Evolutionary conservation across 1,140 invertebrate genomes (phyloP), one percentile per base, ranked within the genome.

Genomic region (Drosophila triauraria): DNA sequence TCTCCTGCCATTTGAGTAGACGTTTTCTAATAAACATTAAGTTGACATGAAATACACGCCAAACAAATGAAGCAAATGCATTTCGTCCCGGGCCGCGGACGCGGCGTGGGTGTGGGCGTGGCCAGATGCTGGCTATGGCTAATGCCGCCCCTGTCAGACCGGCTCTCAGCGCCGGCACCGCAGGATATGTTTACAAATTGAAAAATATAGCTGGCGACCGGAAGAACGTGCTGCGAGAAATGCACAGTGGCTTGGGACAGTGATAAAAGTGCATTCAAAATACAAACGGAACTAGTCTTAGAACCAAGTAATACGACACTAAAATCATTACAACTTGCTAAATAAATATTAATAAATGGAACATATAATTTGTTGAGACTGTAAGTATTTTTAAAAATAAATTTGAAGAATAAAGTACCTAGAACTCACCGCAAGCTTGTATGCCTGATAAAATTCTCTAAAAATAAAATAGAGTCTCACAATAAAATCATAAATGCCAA

Each of bases 151-250:
- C 43, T 64, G 75, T 67, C 54, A 46, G 74, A 57, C 58, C 44
- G 59, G 59, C 69, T 88, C 83, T 80, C 77, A 80, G 46, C 64
- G 64, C 60, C 81, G 69, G 63, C 83, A 88, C 84, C 84, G 84
- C 84, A 87, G 84, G 84, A 87, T 87, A 87, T 88, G 84, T 87
- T 88, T 88, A 88, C 84, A 87, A 87, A 87, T 87, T 87, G 84
- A 87, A 87, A 87, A 87, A 88, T 88, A 88, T 87, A 83, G 84
- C 84, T 63, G 64, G 80, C 84, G 80, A 86, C 82, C 65, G 57
- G 43, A 43, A 63, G 68, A 63, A 75, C 84, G 84, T 88, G 80
- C 80, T 74, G 53, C 58, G 69, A 64, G 56, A 51, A 27, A 12
- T 27, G 68, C 59, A 86, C 70, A 71, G 75, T 86, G 82, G 25